Conservation (phyloP, 2,888 invertebrate species). For the Ectemnius continuus region DNA sequence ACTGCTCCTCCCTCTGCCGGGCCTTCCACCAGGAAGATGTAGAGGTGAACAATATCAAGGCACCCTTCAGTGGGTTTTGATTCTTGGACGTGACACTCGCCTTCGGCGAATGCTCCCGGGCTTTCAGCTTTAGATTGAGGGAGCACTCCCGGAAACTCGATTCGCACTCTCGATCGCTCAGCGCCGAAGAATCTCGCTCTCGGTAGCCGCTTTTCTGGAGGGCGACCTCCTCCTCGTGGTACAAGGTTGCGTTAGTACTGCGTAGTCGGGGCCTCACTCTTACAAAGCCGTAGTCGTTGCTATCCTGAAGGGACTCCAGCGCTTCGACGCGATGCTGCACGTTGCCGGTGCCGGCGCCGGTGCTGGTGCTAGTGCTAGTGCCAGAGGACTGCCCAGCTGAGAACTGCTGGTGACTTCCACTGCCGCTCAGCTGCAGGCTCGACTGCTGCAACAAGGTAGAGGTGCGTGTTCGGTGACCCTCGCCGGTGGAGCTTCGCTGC, state of each 20-base stretch:
- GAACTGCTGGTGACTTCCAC: constrained; percentile 56
- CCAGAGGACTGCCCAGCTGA: constrained; percentile 48
- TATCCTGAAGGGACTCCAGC: constrained; percentile 59
- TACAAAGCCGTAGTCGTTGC: constrained; percentile 76
- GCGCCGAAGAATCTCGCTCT: constrained; percentile 64
- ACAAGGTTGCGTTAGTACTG: constrained; percentile 71
- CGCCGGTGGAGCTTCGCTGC: constrained; percentile 72
- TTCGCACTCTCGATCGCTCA: constrained; percentile 66
- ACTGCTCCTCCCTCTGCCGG: constrained; percentile 72
- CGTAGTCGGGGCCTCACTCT: constrained; percentile 71
- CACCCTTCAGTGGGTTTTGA: constrained; percentile 72
- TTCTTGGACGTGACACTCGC: constrained; percentile 64
- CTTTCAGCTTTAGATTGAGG: constrained; percentile 56
- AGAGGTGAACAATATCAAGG: constrained; percentile 73
- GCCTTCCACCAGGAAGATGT: constrained; percentile 77
- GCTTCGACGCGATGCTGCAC: constrained; percentile 54
- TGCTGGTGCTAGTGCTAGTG: constrained; percentile 30
- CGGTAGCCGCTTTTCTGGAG: constrained; percentile 53
- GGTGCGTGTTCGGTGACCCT: constrained; percentile 75
- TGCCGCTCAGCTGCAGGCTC: constrained; percentile 55
- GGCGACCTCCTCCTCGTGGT: constrained; percentile 68
- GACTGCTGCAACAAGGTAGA: constrained; percentile 77
- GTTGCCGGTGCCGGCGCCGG: constrained; percentile 29
- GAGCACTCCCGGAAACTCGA: constrained; percentile 60
- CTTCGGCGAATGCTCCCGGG: constrained; percentile 61